Base-by-base conservation (phyloP, 2,888 invertebrate genomes). In the Ptychoptera albimana region DNA sequence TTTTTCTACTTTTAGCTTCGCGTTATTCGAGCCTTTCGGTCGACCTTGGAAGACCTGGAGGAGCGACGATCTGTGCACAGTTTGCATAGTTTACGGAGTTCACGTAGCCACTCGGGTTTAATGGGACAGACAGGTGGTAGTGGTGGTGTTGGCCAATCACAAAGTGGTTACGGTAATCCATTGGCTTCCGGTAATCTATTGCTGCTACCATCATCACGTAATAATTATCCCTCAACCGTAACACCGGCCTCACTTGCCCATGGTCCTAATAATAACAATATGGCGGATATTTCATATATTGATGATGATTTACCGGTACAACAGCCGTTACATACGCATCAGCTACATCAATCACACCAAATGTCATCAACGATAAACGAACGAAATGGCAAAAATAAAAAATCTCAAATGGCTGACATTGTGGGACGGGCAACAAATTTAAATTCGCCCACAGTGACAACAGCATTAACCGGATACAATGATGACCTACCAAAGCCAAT, bases 21-120 rank as follows among this genome's bases (percentile, higher is more conserved):
- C 74, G 97, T 98, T 74, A 94, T 97, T 75, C 89, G 94, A 77
- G 97, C 97, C 69, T 98, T 97, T 88, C 93, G 88, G 77, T 93
- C 93, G 64, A 94, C 86, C 66, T 79, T 98, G 79, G 97, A 98
- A 81, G 97, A 97, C 76, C 76, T 97, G 75, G 96, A 92, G 75
- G 97, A 98, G 74, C 84, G 93, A 62, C 89, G 96, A 70, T 94
- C 93, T 69, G 83, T 93, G 71, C 93, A 94, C 81, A 92, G 92
- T 77, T 82, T 89, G 70, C 88, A 88, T 71, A 88, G 87, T 68
- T 81, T 87, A 72, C 86, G 86, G 74, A 83, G 82, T 73, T 77
- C 78, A 56, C 75, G 80, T 63, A 76, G 75, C 62, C 74, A 75
- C 61, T 72, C 72, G 52, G 74, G 74, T 55, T 73, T 77, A 56